These are phyloP conservation scores for Eulithis prunata DNA, from an alignment of 2,888 invertebrate species.

Conservation along the genomic window DNA sequence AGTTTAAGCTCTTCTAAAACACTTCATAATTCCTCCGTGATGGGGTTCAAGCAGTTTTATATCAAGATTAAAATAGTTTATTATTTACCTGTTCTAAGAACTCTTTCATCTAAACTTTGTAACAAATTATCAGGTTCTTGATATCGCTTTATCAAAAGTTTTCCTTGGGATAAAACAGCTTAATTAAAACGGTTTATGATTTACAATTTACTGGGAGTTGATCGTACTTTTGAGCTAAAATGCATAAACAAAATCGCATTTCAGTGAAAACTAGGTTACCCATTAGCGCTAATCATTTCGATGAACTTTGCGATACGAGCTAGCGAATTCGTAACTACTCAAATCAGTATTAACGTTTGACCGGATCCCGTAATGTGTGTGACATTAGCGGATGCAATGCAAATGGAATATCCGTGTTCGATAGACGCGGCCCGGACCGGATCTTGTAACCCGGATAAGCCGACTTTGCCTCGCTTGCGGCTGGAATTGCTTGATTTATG, in stretches of 20 bases:
- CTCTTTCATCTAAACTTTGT: constrained; percentile 17
- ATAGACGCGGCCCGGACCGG: constrained; percentile 61
- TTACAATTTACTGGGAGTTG: too few relatives aligned
- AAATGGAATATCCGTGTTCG: constrained; percentile 74
- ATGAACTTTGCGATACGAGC: background rate
- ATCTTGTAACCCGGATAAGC: constrained; percentile 63
- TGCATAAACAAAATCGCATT: too few relatives aligned
- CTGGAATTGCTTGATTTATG: constrained; percentile 48
- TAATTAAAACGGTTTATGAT: background rate
- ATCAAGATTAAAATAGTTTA: constrained; percentile 30
- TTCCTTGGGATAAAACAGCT: background rate
- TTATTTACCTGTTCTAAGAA: constrained; percentile 21
- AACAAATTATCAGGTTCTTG: constrained; percentile 7
- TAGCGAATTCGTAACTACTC: constrained; percentile 22
- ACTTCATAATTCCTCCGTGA: constrained; percentile 32
- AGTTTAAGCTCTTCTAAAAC: constrained; percentile 38
- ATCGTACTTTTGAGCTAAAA: too few relatives aligned
- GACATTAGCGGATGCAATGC: constrained; percentile 60
- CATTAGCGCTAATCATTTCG: too few relatives aligned
- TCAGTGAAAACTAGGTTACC: too few relatives aligned
- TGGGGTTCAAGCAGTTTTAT: constrained; percentile 27
- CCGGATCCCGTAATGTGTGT: constrained; percentile 51
- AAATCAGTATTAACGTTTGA: constrained; percentile 46
- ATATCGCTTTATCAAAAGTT: constrained; percentile 10
- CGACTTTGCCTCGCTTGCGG: constrained; percentile 53